phyloP scores from a whole-genome alignment of 2,113 vertebrate species.

The Sminthopsis crassicaudata region DNA sequence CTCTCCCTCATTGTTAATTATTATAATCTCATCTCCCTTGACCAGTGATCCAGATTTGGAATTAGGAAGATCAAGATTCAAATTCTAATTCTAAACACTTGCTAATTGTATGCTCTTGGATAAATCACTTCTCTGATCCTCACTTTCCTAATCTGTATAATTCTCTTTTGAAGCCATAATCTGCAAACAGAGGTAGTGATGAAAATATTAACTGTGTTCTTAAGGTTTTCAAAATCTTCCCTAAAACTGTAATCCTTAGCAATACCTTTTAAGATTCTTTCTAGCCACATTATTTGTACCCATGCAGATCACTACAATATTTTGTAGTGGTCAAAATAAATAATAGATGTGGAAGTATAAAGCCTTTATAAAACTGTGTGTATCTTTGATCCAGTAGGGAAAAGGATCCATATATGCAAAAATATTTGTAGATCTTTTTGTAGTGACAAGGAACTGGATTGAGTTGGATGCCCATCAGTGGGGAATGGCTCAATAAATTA shows the following conservation, averaged over 20 bases:
- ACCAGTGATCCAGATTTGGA: background rate
- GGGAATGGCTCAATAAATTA: too few species aligned
- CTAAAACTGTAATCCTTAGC: background rate
- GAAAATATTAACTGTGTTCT: background rate
- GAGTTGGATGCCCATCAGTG: too few species aligned
- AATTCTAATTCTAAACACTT: background rate
- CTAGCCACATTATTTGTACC: background rate
- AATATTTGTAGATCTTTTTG: too few species aligned
- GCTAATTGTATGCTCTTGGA: background rate
- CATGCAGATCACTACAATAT: background rate
- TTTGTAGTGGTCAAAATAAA: conserved; percentile 36
- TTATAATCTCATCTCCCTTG: too few species aligned
- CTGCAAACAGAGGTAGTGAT: background rate
- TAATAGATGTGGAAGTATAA: background rate
- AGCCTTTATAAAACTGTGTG: too few species aligned
- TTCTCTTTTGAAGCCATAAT: background rate
- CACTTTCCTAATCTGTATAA: background rate
- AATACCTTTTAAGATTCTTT: background rate
- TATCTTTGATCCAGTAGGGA: too few species aligned
- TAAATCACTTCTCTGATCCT: background rate
- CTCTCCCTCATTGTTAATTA: too few species aligned
- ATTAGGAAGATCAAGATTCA: background rate
- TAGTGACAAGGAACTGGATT: too few species aligned
- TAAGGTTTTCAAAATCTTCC: background rate
- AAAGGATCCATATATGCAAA: too few species aligned